Evolutionary conservation across 2,888 invertebrate species (phyloP), one percentile per base, ranked within the genome.

Genomic region (Pilophorus perplexus): DNA sequence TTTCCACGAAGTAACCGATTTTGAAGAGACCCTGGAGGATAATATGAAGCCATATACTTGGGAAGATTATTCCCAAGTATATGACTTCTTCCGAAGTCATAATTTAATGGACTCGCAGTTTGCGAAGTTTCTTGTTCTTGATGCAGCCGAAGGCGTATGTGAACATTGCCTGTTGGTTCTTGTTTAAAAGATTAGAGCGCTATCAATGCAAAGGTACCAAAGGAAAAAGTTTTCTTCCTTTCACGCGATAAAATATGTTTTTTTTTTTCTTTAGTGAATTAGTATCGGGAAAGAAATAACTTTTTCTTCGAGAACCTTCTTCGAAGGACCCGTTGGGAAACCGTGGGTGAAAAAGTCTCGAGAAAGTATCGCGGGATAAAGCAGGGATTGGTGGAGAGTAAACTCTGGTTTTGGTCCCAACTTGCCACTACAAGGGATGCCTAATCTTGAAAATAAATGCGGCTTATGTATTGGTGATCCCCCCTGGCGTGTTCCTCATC

Each of bases 401-500:
- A 52, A 52, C 52, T 52, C 28, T 8, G 52, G 27, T 25, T 25
- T 52, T 33, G 33, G 33, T 8, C 6, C 27, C 27, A 52, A 52
- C 52, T 52, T 52, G 52, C 52, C 52, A 52, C 28, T 52, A 52
- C 52, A 52, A 25, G 52, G 18, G 52, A 18, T 18, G 52, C 28
- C 27, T 52, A 52, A 25, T 52, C 52, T 52, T 52, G 16, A 52
- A 52, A 52, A 52, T 52, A 52, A 52, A 52, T 52, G 52, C 52
- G 52, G 52, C 52, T 52, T 52, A 52, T 52, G 52, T 52, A 52
- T 52, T 28, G 52, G n/a, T 52, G 52, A 52, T 23, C 52, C 52
- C 3, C 14, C 52, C 28, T 28, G 18, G 52, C 52, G 52, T 28
- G 28, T 52, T 52, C 28, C 27, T 27, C 28, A 28, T 27, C 28